Percentiles rank a stretch among this genome's conserved stretches.
These are phyloP conservation scores for Tromatobia lineatoria DNA, from an alignment of 2,888 invertebrate genomes.

Conservation along the genomic window DNA sequence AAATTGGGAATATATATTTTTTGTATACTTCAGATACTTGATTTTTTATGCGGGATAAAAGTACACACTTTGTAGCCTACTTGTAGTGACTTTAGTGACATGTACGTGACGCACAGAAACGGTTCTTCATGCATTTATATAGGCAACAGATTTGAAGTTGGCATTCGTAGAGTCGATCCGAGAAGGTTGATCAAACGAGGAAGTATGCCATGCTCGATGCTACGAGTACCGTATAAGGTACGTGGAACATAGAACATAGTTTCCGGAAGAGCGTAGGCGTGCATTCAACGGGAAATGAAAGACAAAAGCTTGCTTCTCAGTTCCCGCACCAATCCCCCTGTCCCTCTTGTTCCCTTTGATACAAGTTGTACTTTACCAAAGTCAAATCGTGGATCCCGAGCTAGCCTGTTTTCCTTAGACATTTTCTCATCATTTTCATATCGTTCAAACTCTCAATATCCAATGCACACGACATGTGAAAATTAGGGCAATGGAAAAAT, in stretches of 20 bases:
- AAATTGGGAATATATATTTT: too few species aligned
- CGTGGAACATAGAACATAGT: slow-evolving; percentile 7
- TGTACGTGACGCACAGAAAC: background rate
- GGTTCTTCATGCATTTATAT: background rate
- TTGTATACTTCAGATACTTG: too few species aligned
- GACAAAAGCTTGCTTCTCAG: slow-evolving; percentile 44
- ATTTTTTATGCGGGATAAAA: too few species aligned
- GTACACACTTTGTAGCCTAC: background rate
- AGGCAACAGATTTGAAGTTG: slow-evolving; percentile 24
- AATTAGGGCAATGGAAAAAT: slow-evolving; percentile 4
- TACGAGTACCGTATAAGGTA: slow-evolving; percentile 8
- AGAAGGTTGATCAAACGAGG: slow-evolving; percentile 46
- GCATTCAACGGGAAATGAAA: slow-evolving; percentile 46
- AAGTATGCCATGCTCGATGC: slow-evolving; percentile 21
- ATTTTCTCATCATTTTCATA: slow-evolving; percentile 31
- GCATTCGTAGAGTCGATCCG: slow-evolving; percentile 34
- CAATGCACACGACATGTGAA: background rate
- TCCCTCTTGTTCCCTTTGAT: slow-evolving; percentile 9
- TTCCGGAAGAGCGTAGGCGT: slow-evolving; percentile 28
- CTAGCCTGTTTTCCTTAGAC: slow-evolving; percentile 12
- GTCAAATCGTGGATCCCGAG: slow-evolving; percentile 26
- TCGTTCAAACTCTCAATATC: background rate
- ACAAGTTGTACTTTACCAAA: slow-evolving; percentile 27
- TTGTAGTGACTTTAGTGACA: background rate
- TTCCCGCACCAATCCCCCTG: background rate